Base-by-base conservation (phyloP, 2,888 invertebrate genomes). In the Polylopha cassiicola region DNA sequence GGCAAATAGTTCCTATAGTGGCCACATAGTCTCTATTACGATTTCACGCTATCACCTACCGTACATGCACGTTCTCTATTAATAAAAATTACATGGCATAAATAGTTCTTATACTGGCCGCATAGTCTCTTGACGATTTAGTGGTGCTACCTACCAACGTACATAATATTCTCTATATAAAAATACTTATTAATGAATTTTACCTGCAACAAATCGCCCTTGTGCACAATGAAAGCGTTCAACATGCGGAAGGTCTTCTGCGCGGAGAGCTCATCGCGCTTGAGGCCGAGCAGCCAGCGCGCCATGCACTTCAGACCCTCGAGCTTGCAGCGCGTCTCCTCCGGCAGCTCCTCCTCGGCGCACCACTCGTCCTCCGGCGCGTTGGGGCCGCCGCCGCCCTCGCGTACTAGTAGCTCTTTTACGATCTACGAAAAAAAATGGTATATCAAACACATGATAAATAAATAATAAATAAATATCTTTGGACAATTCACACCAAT, bases 221-320 rank as follows among this genome's bases (percentile, higher is more conserved):
- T 95, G 70, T 97, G 95, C 47, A 94, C 89, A 27, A 99, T 94
- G 65, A 98, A 96, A 1, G 97, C 97, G 62, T 94, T 94, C 20
- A 98, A 80, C 92, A 99, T 95, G 43, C 97, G 89, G 78, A 98
- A 95, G 2, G 98, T 98, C 75, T 96, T 96, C 77, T 95, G 94
- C 0, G 95, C 96, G 0, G 95, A 94, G 9, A 94, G 87, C 44
- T 92, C 92, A 63, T 96, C 95, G 43, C 91, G 91, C 76, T 95
- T 96, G 34, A 98, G 81, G 0, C 98, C 98, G 20, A 97, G 84
- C 23, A 98, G 82, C 98, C 98, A 98, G 28, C 98, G 90, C 0
- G 97, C 97, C 93, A 99, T 96, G 47, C 97, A 92, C 77, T 99
- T 99, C 59, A 98, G 89, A 0, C 95, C 98, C 74, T 97, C 97